Evolutionary conservation across 2,797 vertebrate genomes (phyloP).

Genomic region (Sebastes matsubarae): DNA sequence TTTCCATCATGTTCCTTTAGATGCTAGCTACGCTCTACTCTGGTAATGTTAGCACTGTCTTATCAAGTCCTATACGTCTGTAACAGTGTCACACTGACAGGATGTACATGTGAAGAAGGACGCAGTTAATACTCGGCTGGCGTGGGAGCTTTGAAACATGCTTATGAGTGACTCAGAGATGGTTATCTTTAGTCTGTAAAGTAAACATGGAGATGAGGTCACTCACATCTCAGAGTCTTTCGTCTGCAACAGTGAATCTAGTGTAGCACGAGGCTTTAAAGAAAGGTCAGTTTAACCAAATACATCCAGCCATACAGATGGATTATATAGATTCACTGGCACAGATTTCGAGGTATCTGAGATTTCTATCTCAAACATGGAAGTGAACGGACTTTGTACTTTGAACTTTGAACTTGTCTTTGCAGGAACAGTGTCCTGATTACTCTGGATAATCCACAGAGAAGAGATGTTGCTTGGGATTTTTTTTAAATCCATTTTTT

Average conservation of each 20-base stretch:
- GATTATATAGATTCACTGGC: neutral
- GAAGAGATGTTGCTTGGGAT: neutral
- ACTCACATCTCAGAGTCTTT: conserved; percentile 8
- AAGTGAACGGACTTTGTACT: neutral
- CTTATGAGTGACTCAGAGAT: conserved; percentile 39
- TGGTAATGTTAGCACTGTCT: conserved; percentile 42
- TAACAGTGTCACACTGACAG: conserved; percentile 45
- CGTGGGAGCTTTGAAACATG: conserved; percentile 20
- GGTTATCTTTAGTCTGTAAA: conserved; percentile 40
- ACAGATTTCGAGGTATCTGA: neutral
- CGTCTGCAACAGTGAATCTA: neutral
- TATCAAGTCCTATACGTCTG: conserved; percentile 23
- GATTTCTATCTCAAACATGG: neutral
- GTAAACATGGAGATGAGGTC: conserved; percentile 27
- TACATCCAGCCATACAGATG: neutral
- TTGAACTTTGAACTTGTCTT: neutral
- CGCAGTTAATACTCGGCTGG: conserved; percentile 19
- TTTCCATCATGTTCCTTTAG: conserved; percentile 39
- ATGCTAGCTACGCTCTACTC: conserved; percentile 1
- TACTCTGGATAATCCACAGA: neutral
- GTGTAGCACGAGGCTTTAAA: neutral
- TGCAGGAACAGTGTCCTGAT: neutral
- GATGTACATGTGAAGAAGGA: conserved; percentile 47
- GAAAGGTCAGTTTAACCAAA: neutral
- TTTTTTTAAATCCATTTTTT: neutral